Conservation (phyloP, 2,113 vertebrate genomes). For the Nyctibius bracteatus region DNA sequence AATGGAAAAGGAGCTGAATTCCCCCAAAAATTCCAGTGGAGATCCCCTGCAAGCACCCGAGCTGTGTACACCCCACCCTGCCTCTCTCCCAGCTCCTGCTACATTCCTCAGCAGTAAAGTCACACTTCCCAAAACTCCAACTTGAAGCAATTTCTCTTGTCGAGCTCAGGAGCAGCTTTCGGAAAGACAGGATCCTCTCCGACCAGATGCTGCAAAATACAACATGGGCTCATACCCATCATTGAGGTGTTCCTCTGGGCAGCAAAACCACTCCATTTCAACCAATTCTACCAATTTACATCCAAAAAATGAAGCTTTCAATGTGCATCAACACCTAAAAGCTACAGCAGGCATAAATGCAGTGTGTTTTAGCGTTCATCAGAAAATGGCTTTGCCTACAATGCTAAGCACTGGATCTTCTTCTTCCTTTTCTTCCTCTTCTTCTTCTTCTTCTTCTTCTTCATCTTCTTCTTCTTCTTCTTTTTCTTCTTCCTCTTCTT, state of each 20-base stretch:
- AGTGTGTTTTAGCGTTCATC: no score
- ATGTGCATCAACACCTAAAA: fast-evolving
- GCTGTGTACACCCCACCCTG: background rate
- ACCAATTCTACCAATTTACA: background rate
- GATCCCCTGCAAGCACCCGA: background rate
- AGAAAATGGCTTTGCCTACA: no score
- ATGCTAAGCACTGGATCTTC: no score
- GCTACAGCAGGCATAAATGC: no score
- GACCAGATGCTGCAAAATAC: fast-evolving
- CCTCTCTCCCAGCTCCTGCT: fast-evolving
- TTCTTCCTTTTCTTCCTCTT: no score
- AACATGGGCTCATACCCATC: fast-evolving
- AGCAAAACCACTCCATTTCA: fast-evolving
- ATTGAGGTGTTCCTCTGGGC: background rate
- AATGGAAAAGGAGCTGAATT: background rate
- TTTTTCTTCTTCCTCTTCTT: no score
- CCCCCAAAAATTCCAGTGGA: fast-evolving
- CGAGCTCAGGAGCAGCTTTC: background rate
- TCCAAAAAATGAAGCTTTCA: fast-evolving
- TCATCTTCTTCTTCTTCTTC: no score
- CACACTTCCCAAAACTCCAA: background rate
- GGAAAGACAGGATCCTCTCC: background rate
- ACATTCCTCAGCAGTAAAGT: fast-evolving
- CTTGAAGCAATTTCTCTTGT: fast-evolving
- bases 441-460: no score